Base-by-base conservation (phyloP, 2,888 invertebrate genomes). In the Ormia ochracea region DNA sequence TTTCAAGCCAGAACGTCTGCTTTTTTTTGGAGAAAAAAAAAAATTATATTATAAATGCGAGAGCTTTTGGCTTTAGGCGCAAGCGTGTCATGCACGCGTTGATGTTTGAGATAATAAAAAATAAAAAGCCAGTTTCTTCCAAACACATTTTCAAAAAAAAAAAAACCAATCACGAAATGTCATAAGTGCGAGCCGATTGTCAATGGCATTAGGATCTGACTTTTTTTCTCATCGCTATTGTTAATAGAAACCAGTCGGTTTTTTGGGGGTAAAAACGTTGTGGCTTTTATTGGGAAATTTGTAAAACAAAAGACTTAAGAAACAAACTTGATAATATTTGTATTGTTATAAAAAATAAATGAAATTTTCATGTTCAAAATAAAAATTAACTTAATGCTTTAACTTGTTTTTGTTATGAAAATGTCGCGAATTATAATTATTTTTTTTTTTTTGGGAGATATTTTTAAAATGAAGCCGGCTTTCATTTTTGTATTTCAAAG, bases 11-110 rank as follows among this genome's bases (percentile, higher is more conserved):
- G 12, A 19, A 3, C 12, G 14, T 68, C 54, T 68, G 9, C 43
- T 69, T 33, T 48, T 9, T 2, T 9, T 9, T 1, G 1, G 36
- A 2, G 21, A 50, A 41, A 21, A 10, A 43, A 43, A 43, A 45
- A 41, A 7, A 41, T 6, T 17, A 2, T 6, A 12, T 21, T 41
- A 70, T 38, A 80, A 76, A 80, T 80, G 80, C 72, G 76, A n/a
- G n/a, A 80, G 23, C 48, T 54, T 48, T 72, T 72, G 66, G 72
- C 72, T 75, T 63, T 50, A 68, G 45, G 45, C 61, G 68, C 19
- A 76, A 80, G 76, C 76, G 80, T 80, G 80, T 72, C 76, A 66
- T 80, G 70, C 76, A 80, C 80, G 80, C 80, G 80, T 72, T 33
- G 72, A 63, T 76, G 19, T 41, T 43, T 38, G 0, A 56, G 66